phyloP scores from a whole-genome alignment of 2,888 invertebrate species.

The Ophion ventricosus region DNA sequence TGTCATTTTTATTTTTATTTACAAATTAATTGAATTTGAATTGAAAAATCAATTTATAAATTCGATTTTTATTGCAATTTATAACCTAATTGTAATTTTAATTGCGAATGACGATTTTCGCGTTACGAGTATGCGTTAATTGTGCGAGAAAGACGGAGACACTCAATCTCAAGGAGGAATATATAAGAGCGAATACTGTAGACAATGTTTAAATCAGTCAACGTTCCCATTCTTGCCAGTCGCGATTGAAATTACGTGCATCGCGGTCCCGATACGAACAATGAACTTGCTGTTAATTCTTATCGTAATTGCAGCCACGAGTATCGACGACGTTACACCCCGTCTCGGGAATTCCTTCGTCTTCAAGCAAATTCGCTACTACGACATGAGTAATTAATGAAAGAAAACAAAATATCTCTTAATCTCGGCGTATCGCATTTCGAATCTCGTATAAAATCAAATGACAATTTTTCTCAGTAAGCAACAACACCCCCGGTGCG shows the following conservation, averaged over 20 bases:
- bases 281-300: conserved; percentile 49
- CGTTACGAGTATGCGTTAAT: neutral
- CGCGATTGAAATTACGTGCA: neutral
- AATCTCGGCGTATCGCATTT: neutral
- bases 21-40: too few species aligned
- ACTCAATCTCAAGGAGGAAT: neutral
- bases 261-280: conserved; percentile 14
- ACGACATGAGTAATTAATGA: conserved; percentile 42
- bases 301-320: conserved; percentile 29
- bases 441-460: neutral
- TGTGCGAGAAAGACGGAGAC: neutral
- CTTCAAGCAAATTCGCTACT: conserved; percentile 42
- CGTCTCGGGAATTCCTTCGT: conserved; percentile 26
- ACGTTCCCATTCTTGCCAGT: conserved; percentile 5
- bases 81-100: too few species aligned
- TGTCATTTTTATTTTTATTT: too few species aligned
- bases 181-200: conserved; percentile 41
- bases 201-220: conserved; percentile 15
- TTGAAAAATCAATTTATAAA: too few species aligned
- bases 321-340: conserved; percentile 17
- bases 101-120: too few species aligned
- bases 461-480: conserved; percentile 36
- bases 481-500: conserved; percentile 41
- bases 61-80: too few species aligned
- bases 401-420: neutral